A percentile compares a stretch with the other conserved stretches of the same genome.
These are phyloP conservation scores for Jacana jacana DNA, from an alignment of 2,113 vertebrate genomes.

Conservation along the genomic window DNA sequence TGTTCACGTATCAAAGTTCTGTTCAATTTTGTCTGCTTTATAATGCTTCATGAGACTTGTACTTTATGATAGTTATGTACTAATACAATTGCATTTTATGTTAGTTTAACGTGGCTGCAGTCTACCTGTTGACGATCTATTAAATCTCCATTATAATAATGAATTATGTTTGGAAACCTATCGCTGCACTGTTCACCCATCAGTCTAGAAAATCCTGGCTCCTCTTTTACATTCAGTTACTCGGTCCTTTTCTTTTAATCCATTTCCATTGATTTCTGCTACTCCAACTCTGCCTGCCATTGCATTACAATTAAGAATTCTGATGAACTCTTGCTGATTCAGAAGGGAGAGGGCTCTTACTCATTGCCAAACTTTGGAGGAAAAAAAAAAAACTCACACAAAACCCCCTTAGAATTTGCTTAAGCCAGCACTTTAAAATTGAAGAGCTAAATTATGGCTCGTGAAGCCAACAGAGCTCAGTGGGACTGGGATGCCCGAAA, in stretches of 20 bases:
- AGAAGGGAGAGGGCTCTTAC: slow-evolving; percentile 27
- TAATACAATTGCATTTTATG: not conserved
- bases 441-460: not conserved
- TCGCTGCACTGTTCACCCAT: not conserved
- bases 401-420: slow-evolving; percentile 13
- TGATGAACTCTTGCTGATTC: slow-evolving; percentile 63
- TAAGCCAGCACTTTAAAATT: slow-evolving; percentile 27
- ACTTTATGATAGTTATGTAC: not conserved
- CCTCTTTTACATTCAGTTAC: slow-evolving; percentile 12
- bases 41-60: not conserved
- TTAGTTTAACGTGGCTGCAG: not conserved
- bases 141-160: not conserved
- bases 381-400: not conserved
- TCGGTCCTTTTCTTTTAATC: slow-evolving; percentile 51
- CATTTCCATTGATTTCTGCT: slow-evolving; percentile 68
- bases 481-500: not conserved
- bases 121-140: not conserved
- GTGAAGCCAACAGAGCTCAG: not conserved
- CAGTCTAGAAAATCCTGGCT: slow-evolving; percentile 47
- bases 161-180: not conserved
- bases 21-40: not conserved
- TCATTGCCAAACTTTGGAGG: slow-evolving; percentile 16
- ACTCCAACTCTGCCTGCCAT: slow-evolving; percentile 42
- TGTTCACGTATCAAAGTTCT: not conserved
- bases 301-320: slow-evolving; percentile 57